Base-by-base conservation (phyloP, 2,113 vertebrate species). In the Otolemur garnettii region DNA sequence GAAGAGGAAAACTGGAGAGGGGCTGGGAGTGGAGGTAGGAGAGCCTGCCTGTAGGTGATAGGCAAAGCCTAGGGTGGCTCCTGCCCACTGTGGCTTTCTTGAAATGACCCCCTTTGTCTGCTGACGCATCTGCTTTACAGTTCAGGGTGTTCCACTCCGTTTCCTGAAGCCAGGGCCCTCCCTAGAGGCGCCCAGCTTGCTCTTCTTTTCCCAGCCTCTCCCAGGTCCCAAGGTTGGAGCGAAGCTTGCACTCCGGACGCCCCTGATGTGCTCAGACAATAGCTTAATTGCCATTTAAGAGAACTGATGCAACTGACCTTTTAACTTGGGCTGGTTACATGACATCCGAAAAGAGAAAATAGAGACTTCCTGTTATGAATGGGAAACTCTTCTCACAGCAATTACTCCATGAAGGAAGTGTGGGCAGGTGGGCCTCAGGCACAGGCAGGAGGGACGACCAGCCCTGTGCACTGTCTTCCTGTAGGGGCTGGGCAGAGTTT, bases 301-400 rank as follows among this genome's bases (percentile, higher is more conserved):
- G 97, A 98, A 96, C 93, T 98, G 97, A 97, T 97, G 98, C 97
- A 98, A 97, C 96, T 97, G 98, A 98, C 98, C 98, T 98, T 98
- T 98, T 98, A 97, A 94, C 97, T 95, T 62, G 88, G 45, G 59
- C 97, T 97, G 88, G 96, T 97, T 95, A 85, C 1, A 9, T 98
- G 95, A 98, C 97, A 97, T 97, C 96, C 0, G n/a, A 97, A 98
- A 97, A 95, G 94, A 97, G 97, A 98, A 94, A 95, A 93, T 59
- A 98, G 96, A 97, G 42, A 88, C 87, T 97, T 82, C 90, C 97
- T 98, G 97, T 96, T 82, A 66, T 68, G 93, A 97, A 93, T 55
- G 53, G 91, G 83, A 96, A 98, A 91, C 38, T 96, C 95, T 97
- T 97, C 96, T 96, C 96, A 94, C 0, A 1, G 78, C 26, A 74